Conservation (phyloP, 1,140 invertebrate genomes). For the Drosophila athabasca region DNA sequence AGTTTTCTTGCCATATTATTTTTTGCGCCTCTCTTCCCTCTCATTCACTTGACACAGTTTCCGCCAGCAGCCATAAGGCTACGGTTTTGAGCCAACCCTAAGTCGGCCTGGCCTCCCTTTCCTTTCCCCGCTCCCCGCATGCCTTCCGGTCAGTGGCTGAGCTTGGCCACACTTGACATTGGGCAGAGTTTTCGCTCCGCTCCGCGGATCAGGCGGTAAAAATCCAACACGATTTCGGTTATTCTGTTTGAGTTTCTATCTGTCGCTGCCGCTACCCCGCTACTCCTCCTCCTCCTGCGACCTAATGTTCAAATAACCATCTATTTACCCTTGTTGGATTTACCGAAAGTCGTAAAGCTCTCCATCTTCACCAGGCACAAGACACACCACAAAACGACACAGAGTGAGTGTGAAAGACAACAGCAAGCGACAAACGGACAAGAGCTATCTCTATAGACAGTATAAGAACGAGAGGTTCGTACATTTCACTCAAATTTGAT, state of each 20-base stretch:
- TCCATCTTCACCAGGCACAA: not conserved
- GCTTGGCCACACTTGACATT: slow-evolving; percentile 66
- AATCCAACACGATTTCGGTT: slow-evolving; percentile 17
- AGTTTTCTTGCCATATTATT: slow-evolving; percentile 15
- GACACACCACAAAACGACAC: too few relatives aligned
- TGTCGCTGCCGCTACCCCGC: not conserved
- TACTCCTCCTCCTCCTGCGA: slow-evolving; percentile 9
- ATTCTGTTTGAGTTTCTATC: slow-evolving; percentile 8
- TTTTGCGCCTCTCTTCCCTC: slow-evolving; percentile 18
- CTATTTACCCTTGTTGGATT: slow-evolving; percentile 41
- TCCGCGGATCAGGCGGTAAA: not conserved
- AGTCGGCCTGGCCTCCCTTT: slow-evolving; percentile 18
- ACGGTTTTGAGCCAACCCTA: slow-evolving; percentile 3
- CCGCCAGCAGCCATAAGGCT: slow-evolving; percentile 7
- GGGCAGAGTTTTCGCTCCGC: slow-evolving; percentile 5
- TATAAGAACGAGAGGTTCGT: not conserved
- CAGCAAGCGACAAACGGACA: too few relatives aligned
- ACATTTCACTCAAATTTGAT: not conserved
- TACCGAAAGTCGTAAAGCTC: slow-evolving; percentile 26
- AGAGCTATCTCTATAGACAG: too few relatives aligned
- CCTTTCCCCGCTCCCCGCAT: slow-evolving; percentile 8
- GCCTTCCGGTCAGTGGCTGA: slow-evolving; percentile 6
- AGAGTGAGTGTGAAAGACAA: too few relatives aligned
- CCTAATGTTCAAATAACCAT: slow-evolving; percentile 42
- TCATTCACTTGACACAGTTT: slow-evolving; percentile 64